Conservation (phyloP, 2,113 vertebrate species). For the Gorsachius goisagi region DNA sequence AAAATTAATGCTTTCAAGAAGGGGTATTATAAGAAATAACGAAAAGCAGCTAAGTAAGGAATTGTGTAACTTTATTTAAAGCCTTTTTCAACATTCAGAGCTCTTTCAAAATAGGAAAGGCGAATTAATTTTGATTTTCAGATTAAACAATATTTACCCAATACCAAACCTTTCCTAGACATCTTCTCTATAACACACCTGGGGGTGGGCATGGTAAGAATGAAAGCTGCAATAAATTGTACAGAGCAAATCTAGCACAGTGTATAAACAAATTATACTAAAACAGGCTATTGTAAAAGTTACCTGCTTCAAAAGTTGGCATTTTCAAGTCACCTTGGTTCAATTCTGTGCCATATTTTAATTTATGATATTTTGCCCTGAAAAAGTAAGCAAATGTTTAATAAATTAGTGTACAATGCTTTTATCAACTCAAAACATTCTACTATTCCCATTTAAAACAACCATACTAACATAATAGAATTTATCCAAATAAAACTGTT, state of each 20-base stretch:
- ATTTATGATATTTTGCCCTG: constrained; percentile 99
- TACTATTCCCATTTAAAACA: not conserved
- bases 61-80: not conserved
- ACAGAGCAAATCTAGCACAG: not conserved
- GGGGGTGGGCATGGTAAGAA: accelerated
- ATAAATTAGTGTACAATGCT: not conserved
- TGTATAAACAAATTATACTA: not conserved
- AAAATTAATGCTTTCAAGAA: not conserved
- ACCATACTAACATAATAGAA: not conserved
- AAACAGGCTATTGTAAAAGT: not conserved
- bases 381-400: constrained; percentile 45
- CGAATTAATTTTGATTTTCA: not conserved
- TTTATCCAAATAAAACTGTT: not conserved
- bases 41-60: not conserved
- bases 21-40: not conserved
- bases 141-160: not conserved
- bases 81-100: not conserved
- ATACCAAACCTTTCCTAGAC: not conserved
- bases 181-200: not conserved
- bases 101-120: not conserved
- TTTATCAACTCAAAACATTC: not conserved
- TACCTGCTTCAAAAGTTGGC: constrained; percentile 97
- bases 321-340: constrained; percentile 98
- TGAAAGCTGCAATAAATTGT: not conserved
- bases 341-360: constrained; percentile 98